A percentile compares a stretch with the other conserved stretches of the same genome.
Evolutionary conservation across 2,888 invertebrate genomes (phyloP).

Genomic region (Podotricha telesiphe): DNA sequence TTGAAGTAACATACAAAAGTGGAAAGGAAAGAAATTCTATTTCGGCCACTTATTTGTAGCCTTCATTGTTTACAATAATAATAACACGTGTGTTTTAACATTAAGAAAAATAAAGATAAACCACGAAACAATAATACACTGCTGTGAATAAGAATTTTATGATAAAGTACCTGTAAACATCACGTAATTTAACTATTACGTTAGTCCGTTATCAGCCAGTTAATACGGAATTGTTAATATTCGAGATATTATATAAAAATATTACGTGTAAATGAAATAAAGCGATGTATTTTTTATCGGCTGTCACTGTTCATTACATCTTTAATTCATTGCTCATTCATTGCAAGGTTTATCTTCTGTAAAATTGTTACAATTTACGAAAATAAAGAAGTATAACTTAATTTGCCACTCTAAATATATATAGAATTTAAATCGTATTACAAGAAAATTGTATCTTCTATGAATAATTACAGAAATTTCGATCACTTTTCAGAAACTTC

Average conservation of each 20-base stretch:
- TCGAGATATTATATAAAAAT: constrained; percentile 11
- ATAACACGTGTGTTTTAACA: constrained; percentile 2
- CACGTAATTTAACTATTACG: constrained; percentile 33
- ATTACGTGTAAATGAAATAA: background rate
- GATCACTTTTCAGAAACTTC: constrained; percentile 58
- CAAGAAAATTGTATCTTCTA: background rate
- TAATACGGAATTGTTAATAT: constrained; percentile 6
- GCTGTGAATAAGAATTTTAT: constrained; percentile 22
- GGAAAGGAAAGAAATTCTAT: constrained; percentile 26
- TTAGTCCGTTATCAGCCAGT: constrained; percentile 25
- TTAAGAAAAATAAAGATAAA: constrained; percentile 16
- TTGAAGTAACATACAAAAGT: constrained; percentile 31
- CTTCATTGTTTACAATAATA: constrained; percentile 7
- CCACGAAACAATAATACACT: constrained; percentile 18
- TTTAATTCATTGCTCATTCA: background rate
- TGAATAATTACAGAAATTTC: background rate
- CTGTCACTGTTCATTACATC: background rate
- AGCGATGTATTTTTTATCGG: background rate
- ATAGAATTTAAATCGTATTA: background rate
- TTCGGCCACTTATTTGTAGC: constrained; percentile 8
- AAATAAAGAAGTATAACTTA: too few species aligned
- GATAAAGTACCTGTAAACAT: constrained; percentile 28
- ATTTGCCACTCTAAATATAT: too few species aligned
- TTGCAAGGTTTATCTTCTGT: background rate
- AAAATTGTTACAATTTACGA: background rate